Base-by-base conservation (phyloP, 1,140 invertebrate species). In the Pissodes strobi region DNA sequence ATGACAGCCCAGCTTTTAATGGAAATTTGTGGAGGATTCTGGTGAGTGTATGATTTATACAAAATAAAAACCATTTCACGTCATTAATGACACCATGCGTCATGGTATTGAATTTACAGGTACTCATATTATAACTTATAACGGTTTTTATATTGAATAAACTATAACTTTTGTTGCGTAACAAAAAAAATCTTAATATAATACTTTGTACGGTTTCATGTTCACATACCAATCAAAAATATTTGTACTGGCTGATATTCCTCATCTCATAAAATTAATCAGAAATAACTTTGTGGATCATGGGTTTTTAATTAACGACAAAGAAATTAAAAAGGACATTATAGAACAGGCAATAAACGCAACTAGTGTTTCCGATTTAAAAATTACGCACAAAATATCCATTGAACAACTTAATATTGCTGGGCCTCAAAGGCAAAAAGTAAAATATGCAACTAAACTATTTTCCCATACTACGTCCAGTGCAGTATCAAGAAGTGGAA, bases 1-100 rank as follows among this genome's bases (percentile, higher is more conserved):
- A 69, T 79, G 59, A 76, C 62, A 63, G 39, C 18, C 1, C 1
- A 12, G 0, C 46, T 25, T 8, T 30, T 60, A 56, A 51, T 63
- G 19, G 48, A 63, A 27, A 21, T 63, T 21, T 56, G 60, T 56
- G 18, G 60, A 63, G 39, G 19, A 2, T 25, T 34, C 60, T 10
- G 60, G 57, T 60, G n/a, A n/a, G n/a, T n/a, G n/a, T n/a, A n/a
- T n/a, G n/a, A n/a, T n/a, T n/a, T n/a, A n/a, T n/a, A n/a, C n/a
- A n/a, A n/a, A n/a, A n/a, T n/a, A n/a, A n/a, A n/a, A n/a, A n/a
- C n/a, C n/a, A n/a, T n/a, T n/a, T n/a, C n/a, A n/a, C n/a, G n/a
- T n/a, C n/a, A n/a, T n/a, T n/a, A n/a, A n/a, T n/a, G n/a, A n/a
- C n/a, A n/a, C n/a, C n/a, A n/a, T n/a, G n/a, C n/a, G n/a, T n/a